These are phyloP conservation scores for Thomomys bottae DNA, from an alignment of 2,113 vertebrate genomes.

Conservation along the genomic window DNA sequence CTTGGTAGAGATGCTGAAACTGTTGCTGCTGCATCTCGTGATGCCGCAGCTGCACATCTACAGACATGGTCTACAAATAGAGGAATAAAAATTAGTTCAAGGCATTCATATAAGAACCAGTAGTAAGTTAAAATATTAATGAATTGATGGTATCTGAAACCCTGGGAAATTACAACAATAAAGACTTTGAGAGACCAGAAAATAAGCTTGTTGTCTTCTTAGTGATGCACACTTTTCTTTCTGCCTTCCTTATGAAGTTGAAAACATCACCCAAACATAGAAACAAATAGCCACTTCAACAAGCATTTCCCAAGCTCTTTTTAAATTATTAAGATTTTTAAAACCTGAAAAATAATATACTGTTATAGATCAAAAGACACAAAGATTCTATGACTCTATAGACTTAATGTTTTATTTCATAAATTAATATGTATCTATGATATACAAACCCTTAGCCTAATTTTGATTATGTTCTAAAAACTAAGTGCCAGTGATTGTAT, in stretches of 20 bases:
- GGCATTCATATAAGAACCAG: conserved; percentile 2
- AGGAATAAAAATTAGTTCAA: conserved; percentile 25
- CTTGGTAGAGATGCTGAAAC: conserved; percentile 93
- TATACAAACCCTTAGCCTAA: no score
- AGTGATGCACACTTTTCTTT: not conserved
- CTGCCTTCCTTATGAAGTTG: not conserved
- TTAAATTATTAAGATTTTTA: not conserved
- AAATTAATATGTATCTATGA: no score
- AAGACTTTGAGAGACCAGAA: not conserved
- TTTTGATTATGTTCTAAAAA: no score
- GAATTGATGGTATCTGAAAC: not conserved
- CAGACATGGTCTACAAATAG: conserved; percentile 91
- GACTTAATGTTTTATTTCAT: no score
- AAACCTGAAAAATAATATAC: conserved; percentile 18
- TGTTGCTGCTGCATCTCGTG: conserved; percentile 95
- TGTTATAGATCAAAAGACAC: not conserved
- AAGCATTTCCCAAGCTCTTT: conserved; percentile 47
- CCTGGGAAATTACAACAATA: conserved; percentile 16
- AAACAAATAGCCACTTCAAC: conserved; percentile 27
- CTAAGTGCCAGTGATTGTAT: no score
- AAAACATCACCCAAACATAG: conserved; percentile 14
- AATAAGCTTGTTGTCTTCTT: conserved; percentile 12
- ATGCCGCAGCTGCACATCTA: conserved; percentile 94
- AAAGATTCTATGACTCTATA: no score
- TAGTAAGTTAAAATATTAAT: conserved; percentile 40